Percentiles rank a stretch among this genome's conserved stretches.
These are phyloP conservation scores for Triplophysa siluroides DNA, from an alignment of 2,113 vertebrate genomes.

Conservation along the genomic window DNA sequence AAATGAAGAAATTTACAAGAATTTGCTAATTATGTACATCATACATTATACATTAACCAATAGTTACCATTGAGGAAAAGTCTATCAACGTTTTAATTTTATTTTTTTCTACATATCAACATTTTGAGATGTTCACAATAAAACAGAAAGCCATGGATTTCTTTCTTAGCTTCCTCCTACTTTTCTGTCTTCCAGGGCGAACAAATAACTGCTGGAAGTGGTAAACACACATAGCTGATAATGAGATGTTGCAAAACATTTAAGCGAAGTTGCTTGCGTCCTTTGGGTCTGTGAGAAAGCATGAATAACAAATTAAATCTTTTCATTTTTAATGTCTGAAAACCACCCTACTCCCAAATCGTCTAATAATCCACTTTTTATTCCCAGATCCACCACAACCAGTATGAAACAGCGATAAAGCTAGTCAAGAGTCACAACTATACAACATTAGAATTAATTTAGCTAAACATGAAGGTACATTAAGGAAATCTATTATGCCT, in stretches of 20 bases:
- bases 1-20: too few relatives aligned
- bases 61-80: too few relatives aligned
- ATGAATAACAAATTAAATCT: conserved; percentile 18
- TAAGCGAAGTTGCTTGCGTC: conserved; percentile 34
- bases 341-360: conserved; percentile 24
- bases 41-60: too few relatives aligned
- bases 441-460: conserved; percentile 41
- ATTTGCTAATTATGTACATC: too few relatives aligned
- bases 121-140: too few relatives aligned
- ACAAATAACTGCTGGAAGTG: conserved; percentile 21
- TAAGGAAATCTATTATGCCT: neutral
- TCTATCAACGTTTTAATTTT: too few relatives aligned
- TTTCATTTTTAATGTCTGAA: neutral
- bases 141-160: neutral
- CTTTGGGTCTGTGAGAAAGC: conserved; percentile 18
- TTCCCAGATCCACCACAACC: conserved; percentile 13
- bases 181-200: neutral
- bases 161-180: neutral
- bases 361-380: conserved; percentile 24
- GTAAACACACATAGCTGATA: conserved; percentile 36
- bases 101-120: too few relatives aligned
- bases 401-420: neutral
- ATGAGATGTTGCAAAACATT: conserved; percentile 40
- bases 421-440: neutral
- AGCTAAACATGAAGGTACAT: conserved; percentile 14